Base-by-base conservation (phyloP, 1,140 invertebrate species). In the Octopus sinensis region DNA sequence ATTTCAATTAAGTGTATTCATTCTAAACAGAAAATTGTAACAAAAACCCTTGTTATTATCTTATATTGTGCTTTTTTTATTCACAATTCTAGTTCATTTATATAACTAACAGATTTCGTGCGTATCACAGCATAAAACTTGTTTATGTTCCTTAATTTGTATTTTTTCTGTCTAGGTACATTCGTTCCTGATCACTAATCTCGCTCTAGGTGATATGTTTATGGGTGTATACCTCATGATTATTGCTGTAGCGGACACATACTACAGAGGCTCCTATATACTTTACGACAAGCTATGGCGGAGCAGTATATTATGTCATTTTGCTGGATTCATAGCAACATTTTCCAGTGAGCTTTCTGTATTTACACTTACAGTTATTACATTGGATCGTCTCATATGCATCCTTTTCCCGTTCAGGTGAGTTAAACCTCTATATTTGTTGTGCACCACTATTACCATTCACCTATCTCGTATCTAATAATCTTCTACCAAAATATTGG, bases 271-370 rank as follows among this genome's bases (percentile, higher is more conserved):
- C 4, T 89, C 90, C 12, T 93, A 93, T 85, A 91, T 91, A 62
- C 88, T 92, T 6, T 88, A 92, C 85, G 92, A 92, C 84, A 86
- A 88, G 52, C 78, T 85, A 13, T 93, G 93, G 93, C 86, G 92
- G 30, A 88, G 90, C 23, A 92, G 91, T 80, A 82, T 83, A 5
- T 88, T 92, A 12, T 93, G 93, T 86, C 90, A 92, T 79, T 86
- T 93, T 78, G 92, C 90, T 90, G 94, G 94, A 13, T 93, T 94
- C 84, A 88, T 94, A 62, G 93, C 93, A 84, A 94, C 94, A 23
- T 92, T 94, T 78, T 94, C 93, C 77, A 94, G 93, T 83, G 93
- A 94, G 87, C 91, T 93, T 7, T 93, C 93, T 2, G 93, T 94
- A 30, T 88, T 94, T 68, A 92, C 94, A 4, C 90, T 94, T 4